Evolutionary conservation across 2,113 vertebrate genomes (phyloP).

Genomic region (Mastomys coucha): DNA sequence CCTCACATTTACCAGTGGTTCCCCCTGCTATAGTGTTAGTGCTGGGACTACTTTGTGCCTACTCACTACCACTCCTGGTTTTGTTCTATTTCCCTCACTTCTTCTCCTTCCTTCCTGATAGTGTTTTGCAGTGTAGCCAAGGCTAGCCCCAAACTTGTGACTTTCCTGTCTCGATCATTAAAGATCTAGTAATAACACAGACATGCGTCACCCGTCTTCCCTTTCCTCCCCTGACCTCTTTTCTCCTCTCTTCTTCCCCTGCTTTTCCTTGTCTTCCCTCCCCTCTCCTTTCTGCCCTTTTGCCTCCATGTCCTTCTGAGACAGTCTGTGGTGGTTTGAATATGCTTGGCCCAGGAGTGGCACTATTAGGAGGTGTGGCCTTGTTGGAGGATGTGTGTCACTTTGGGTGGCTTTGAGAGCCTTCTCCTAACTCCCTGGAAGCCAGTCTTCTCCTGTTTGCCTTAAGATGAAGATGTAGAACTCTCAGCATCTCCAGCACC

Average conservation of each 20-base stretch:
- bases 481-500: too few species aligned
- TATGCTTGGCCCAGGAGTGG: too few species aligned
- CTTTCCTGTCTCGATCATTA: not conserved
- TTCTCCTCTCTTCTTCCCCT: too few species aligned
- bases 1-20: not conserved
- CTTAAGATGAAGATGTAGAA: too few species aligned
- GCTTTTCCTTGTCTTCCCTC: not conserved
- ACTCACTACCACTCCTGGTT: not conserved
- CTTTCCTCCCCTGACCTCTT: not conserved
- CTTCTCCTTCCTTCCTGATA: not conserved
- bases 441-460: too few species aligned
- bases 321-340: too few species aligned
- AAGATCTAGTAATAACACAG: not conserved
- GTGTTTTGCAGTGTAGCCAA: not conserved
- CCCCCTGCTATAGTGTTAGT: not conserved
- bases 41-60: not conserved
- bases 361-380: too few species aligned
- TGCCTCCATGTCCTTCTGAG: too few species aligned
- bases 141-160: not conserved
- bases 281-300: not conserved
- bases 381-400: too few species aligned
- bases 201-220: not conserved
- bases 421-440: too few species aligned
- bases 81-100: not conserved
- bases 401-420: too few species aligned